These are phyloP conservation scores for Carassius auratus DNA, from an alignment of 2,113 vertebrate genomes.

Conservation along the genomic window DNA sequence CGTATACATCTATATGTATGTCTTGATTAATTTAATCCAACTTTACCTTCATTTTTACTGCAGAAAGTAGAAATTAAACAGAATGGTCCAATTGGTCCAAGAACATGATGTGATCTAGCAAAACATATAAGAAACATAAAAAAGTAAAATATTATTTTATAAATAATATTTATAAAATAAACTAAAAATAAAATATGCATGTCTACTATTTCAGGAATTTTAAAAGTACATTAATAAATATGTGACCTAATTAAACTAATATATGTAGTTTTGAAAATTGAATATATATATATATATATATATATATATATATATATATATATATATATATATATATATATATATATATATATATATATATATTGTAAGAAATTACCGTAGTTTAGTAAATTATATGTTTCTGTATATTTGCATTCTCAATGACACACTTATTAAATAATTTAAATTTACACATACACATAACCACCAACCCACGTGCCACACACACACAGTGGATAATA, in stretches of 20 bases:
- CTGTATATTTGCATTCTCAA: neutral
- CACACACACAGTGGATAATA: constrained; percentile 37
- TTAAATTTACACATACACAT: constrained; percentile 28
- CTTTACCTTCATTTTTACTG: neutral
- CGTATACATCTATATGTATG: neutral
- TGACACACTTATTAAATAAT: neutral
- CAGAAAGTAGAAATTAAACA: neutral
- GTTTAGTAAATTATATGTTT: neutral
- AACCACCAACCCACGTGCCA: constrained; percentile 5
- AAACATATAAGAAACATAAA: neutral
- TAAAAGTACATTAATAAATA: neutral
- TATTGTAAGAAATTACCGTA: neutral
- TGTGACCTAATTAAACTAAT: neutral
- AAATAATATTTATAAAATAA: neutral
- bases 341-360: too few species aligned
- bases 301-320: too few species aligned
- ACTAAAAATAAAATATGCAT: neutral
- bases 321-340: too few species aligned
- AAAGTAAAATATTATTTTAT: too few species aligned
- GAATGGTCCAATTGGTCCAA: neutral
- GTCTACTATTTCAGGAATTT: neutral
- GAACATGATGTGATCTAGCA: neutral
- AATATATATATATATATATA: neutral
- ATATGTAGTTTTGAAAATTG: neutral
- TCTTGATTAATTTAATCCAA: neutral